A percentile compares a stretch with the other conserved stretches of the same genome.
These are phyloP conservation scores for Bhutanitis thaidina DNA, from an alignment of 2,888 invertebrate genomes.

Conservation along the genomic window DNA sequence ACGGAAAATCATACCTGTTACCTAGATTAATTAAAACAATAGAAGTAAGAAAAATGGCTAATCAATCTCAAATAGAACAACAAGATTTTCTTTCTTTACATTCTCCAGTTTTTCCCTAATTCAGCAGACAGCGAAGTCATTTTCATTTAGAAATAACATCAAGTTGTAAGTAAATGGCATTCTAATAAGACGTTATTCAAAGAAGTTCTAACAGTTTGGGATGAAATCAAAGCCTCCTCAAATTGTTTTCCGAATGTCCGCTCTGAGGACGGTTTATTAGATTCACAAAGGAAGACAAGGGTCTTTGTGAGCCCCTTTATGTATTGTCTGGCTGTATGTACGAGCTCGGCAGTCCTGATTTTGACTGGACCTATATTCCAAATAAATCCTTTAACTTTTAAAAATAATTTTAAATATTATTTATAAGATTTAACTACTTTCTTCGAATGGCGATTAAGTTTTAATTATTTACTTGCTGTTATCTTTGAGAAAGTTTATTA, in stretches of 20 bases:
- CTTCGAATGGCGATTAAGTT: no score
- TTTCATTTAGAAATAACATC: constrained; percentile 4
- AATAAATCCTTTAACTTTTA: background rate
- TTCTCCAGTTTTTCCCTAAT: no score
- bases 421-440: background rate
- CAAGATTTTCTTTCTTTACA: no score
- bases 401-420: background rate
- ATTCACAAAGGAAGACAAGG: constrained; percentile 43
- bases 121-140: no score
- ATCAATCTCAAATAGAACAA: no score
- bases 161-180: constrained; percentile 9
- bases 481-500: no score
- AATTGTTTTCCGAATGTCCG: constrained; percentile 64
- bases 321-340: constrained; percentile 22
- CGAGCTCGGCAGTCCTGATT: constrained; percentile 16
- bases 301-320: constrained; percentile 19
- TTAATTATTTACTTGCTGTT: no score
- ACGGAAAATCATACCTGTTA: no score
- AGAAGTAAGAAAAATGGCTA: no score
- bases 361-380: constrained; percentile 2
- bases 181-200: constrained; percentile 19
- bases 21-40: no score
- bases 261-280: constrained; percentile 61
- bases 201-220: constrained; percentile 21
- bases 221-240: constrained; percentile 45